Conservation (phyloP, 2,113 vertebrate genomes). For the Nycticorax nycticorax region DNA sequence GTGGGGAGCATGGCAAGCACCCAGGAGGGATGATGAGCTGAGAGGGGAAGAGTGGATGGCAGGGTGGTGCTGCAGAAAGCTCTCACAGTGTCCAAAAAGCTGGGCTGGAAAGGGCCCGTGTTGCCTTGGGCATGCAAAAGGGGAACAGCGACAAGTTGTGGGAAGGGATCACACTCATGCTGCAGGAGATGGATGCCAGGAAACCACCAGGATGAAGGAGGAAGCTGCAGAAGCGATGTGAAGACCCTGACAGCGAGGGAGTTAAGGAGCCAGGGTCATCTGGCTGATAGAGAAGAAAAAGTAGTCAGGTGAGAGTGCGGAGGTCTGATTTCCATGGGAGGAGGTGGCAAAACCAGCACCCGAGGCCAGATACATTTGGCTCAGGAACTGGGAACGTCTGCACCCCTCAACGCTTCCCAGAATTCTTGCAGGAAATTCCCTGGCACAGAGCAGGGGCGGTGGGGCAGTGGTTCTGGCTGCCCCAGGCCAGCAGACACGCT, state of each 20-base stretch:
- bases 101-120: background rate
- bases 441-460: background rate
- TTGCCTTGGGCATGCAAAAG: background rate
- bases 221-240: background rate
- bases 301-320: background rate
- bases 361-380: background rate
- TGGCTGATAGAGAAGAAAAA: background rate
- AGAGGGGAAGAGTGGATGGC: background rate
- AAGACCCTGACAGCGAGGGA: background rate
- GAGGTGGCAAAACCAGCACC: background rate
- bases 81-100: background rate
- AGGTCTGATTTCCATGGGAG: background rate
- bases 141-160: background rate
- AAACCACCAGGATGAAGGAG: background rate
- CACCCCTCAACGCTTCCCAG: background rate
- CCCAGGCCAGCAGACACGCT: background rate
- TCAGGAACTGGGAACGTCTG: background rate
- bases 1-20: background rate
- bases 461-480: background rate
- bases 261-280: background rate
- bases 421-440: background rate
- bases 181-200: background rate
- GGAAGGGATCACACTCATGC: background rate
- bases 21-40: background rate
- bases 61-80: rapidly evolving